These are phyloP conservation scores for Solenopsis invicta DNA, from an alignment of 1,140 invertebrate species.

Conservation along the genomic window DNA sequence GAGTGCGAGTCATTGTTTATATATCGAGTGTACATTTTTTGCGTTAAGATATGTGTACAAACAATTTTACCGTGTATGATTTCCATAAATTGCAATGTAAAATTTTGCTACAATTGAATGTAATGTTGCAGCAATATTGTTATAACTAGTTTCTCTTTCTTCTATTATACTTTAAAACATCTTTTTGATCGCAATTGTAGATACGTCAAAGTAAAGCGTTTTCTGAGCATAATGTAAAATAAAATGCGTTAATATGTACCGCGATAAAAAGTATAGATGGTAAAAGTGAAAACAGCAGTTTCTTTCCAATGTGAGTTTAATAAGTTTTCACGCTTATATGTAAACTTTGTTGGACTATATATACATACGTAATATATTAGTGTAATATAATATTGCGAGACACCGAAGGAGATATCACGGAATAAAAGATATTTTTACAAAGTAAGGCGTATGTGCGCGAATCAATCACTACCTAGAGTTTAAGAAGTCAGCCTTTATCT, in stretches of 20 bases:
- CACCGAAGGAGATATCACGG: not conserved
- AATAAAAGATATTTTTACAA: slow-evolving; percentile 60
- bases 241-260: not conserved
- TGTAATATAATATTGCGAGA: slow-evolving; percentile 21
- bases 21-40: slow-evolving; percentile 34
- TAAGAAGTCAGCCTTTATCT: slow-evolving; percentile 76
- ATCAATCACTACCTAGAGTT: slow-evolving; percentile 8
- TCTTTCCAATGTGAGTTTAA: slow-evolving; percentile 17
- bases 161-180: not conserved
- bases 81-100: not conserved
- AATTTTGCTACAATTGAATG: not conserved
- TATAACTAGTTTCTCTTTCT: not conserved
- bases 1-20: slow-evolving; percentile 24
- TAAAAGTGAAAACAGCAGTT: not conserved
- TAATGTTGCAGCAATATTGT: not conserved
- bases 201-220: not conserved
- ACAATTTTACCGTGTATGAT: slow-evolving; percentile 1
- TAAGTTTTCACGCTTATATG: not conserved
- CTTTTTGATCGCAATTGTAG: not conserved
- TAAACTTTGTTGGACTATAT: slow-evolving; percentile 27
- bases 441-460: not conserved
- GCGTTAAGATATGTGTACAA: slow-evolving; percentile 21
- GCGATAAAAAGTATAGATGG: slow-evolving; percentile 1
- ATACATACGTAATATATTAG: slow-evolving; percentile 9
- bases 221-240: slow-evolving; percentile 4